phyloP scores from a whole-genome alignment of 2,113 vertebrate species.

The Ia io region DNA sequence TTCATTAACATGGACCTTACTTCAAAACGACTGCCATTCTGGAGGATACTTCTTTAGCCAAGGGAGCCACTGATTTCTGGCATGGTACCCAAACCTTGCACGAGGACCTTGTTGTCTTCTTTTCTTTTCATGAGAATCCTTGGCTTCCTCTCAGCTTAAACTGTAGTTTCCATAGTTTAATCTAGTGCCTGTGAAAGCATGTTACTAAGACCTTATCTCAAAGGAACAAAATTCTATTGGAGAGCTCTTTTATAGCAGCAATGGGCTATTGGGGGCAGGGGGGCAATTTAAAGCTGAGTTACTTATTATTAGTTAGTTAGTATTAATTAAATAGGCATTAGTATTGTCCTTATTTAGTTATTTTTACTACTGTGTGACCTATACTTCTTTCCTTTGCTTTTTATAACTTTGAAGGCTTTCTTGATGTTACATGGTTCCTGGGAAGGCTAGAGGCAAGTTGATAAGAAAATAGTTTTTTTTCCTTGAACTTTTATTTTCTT shows the following conservation, averaged over 20 bases:
- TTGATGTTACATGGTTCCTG: background rate
- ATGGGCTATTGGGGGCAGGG: background rate
- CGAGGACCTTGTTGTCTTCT: background rate
- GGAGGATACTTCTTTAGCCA: background rate
- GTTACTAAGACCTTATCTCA: background rate
- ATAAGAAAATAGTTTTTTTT: background rate
- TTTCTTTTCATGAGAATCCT: background rate
- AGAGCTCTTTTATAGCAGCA: background rate
- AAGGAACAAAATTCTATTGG: background rate
- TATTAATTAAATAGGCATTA: background rate
- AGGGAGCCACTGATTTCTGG: background rate
- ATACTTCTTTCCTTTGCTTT: background rate
- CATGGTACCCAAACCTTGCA: background rate
- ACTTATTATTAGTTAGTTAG: background rate
- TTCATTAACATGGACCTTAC: background rate
- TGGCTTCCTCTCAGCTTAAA: background rate
- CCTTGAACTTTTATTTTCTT: background rate
- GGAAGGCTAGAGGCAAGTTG: background rate
- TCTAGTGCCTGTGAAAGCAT: background rate
- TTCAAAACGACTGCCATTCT: rapidly evolving
- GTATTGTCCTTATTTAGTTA: background rate
- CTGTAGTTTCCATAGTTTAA: background rate
- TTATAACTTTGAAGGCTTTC: background rate
- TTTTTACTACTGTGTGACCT: background rate
- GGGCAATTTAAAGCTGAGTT: background rate